Base-by-base conservation (phyloP, 1,140 invertebrate species). In the Drosophila busckii region DNA sequence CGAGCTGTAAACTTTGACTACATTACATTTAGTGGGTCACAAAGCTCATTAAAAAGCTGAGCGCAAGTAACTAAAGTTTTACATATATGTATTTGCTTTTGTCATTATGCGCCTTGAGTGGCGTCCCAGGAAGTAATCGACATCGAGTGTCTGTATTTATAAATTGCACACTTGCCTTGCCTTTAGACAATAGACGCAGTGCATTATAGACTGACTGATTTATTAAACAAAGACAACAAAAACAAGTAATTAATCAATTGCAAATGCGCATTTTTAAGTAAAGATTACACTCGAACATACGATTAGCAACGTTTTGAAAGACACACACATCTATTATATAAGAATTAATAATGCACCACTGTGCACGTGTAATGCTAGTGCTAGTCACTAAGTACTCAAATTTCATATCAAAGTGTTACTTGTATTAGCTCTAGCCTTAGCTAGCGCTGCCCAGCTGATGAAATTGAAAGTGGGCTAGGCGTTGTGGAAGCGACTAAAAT, bases 401-500 rank as follows among this genome's bases (percentile, higher is more conserved):
- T n/a, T n/a, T n/a, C n/a, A n/a, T n/a, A n/a, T n/a, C n/a, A n/a
- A n/a, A n/a, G n/a, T n/a, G n/a, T n/a, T n/a, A n/a, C n/a, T n/a
- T n/a, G n/a, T n/a, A n/a, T n/a, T n/a, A n/a, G n/a, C n/a, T n/a
- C n/a, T n/a, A n/a, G n/a, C n/a, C n/a, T n/a, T n/a, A n/a, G n/a
- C n/a, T n/a, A n/a, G n/a, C n/a, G n/a, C n/a, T n/a, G n/a, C n/a
- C n/a, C n/a, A n/a, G n/a, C n/a, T n/a, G n/a, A n/a, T 48, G 69
- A 71, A 71, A 71, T 55, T 52, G 62, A 71, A 71, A 71, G 67
- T 70, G 60, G 17, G 52, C n/a, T 42, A 41, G 42, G 6, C 17
- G 34, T 16, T 13, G 34, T 8, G 16, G 29, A 19, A 50, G 44
- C 15, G 2, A 8, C 10, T 42, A 22, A 56, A 75, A 76, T 61